Evolutionary conservation across 2,888 invertebrate species (phyloP), one percentile per base, ranked within the genome.

Genomic region (Ferrisia virgata): DNA sequence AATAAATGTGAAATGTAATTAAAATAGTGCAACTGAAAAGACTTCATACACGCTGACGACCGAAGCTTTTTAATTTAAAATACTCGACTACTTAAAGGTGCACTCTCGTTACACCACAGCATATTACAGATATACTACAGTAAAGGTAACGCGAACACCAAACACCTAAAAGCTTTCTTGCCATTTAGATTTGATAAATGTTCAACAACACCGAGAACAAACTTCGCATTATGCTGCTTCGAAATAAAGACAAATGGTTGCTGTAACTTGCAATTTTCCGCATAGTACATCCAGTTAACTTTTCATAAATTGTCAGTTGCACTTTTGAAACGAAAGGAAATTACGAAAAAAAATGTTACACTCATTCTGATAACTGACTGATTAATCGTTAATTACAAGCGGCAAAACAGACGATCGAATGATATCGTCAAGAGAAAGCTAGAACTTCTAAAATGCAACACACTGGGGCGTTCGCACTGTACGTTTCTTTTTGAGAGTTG

Each of bases 151-250:
- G 58, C 58, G 28, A 64, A 28, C 58, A 64, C 58, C 58, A 64
- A 64, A 64, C 58, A 64, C 28, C 58, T 64, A 64, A 64, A 64
- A 64, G 58, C 58, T 64, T 64, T 64, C 58, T 64, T 64, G 58
- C 58, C 58, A 28, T 64, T 64, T 64, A 64, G 58, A 28, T 64
- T 64, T 64, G 58, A 64, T 64, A 64, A 64, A 64, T 64, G 58
- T 64, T 64, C 13, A 28, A 64, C 58, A 64, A 25, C 9, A 64
- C 28, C 58, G 58, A 25, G 58, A 64, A 64, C 58, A 64, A 25
- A 13, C 15, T 28, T 28, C 58, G 58, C 58, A 64, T 64, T 64
- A 53, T 53, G 28, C 25, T 28, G 11, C 25, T n/a, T 28, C 0
- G 58, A 64, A 64, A 64, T 64, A 25, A 64, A 64, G 58, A 64